Base-by-base conservation (phyloP, 1,140 invertebrate genomes). In the Tigriopus japonicus region DNA sequence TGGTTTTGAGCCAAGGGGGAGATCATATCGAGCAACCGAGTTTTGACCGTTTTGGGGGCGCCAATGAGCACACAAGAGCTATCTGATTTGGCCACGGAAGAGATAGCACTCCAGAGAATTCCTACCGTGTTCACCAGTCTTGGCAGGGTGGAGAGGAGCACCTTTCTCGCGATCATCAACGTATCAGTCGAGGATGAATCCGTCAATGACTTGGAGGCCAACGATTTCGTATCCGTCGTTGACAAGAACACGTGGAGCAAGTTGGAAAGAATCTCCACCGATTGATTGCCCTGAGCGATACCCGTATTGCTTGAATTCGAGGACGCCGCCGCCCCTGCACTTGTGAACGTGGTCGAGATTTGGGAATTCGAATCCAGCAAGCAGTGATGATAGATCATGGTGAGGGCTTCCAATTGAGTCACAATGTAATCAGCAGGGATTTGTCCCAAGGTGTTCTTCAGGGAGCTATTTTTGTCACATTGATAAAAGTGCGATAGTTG, bases 1-100 rank as follows among this genome's bases (percentile, higher is more conserved):
- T 94, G 86, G 68, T 87, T 83, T 43, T 87, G 77, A 14, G 87
- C 86, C 52, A 94, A 83, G 1, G 90, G 88, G 67, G 85, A 88
- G 0, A 94, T 69, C 60, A 92, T 82, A 68, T 89, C 85, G 56
- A 93, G 69, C 24, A 94, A 75, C 64, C 87, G 83, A 65, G 85
- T 81, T 59, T 83, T 81, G 0, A 86, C 79, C 19, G 24, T 9
- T 35, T 64, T 53, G 67, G 45, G 53, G 55, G 42, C 41, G 41
- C 24, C 53, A 13, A 14, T 64, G 59, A 53, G 52, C 60, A 19
- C n/a, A 59, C 52, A 24, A 59, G 28, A 66, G 15, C 67, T 66
- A 60, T 63, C 74, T 72, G 74, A 74, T 61, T 79, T 75, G 63
- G 74, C 73, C 6, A 70, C 71, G 15, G 70, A 69, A 49, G 73